Evolutionary conservation across 2,797 vertebrate species (phyloP).

Genomic region (Salarias fasciatus): DNA sequence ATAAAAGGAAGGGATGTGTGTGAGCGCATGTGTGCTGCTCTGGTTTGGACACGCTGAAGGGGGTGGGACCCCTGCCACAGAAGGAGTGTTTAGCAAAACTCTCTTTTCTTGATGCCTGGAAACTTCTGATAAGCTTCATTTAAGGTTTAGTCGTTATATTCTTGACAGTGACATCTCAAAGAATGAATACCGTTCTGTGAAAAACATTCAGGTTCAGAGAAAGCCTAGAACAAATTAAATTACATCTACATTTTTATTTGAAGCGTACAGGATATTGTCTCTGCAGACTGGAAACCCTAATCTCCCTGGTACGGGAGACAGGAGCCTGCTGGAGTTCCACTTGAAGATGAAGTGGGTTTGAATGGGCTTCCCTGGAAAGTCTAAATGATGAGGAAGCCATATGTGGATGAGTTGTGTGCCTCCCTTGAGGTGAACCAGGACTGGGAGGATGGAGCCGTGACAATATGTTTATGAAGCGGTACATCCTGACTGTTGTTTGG

Average conservation of each 20-base stretch:
- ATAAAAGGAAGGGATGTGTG: slow-evolving; percentile 80
- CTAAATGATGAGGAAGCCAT: slow-evolving; percentile 71
- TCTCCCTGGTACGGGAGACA: slow-evolving; percentile 38
- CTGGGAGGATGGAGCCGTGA: slow-evolving; percentile 44
- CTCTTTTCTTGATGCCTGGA: slow-evolving; percentile 41
- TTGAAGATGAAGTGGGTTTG: slow-evolving; percentile 35
- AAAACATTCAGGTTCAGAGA: slow-evolving; percentile 11
- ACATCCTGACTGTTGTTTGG: slow-evolving; percentile 3
- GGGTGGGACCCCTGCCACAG: slow-evolving; percentile 70
- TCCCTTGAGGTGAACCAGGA: slow-evolving; percentile 48
- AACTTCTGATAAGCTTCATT: background rate
- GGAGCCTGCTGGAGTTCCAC: slow-evolving; percentile 46
- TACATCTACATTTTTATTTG: slow-evolving; percentile 2
- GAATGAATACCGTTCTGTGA: slow-evolving; percentile 6
- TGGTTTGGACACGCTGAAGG: slow-evolving; percentile 74
- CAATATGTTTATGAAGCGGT: slow-evolving; percentile 27
- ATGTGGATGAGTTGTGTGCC: slow-evolving; percentile 50
- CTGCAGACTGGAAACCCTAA: slow-evolving; percentile 31
- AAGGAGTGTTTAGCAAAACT: slow-evolving; percentile 63
- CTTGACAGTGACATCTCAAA: background rate
- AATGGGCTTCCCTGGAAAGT: slow-evolving; percentile 44
- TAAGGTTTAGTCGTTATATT: slow-evolving; percentile 5
- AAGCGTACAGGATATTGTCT: slow-evolving; percentile 25
- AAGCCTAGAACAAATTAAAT: slow-evolving; percentile 22
- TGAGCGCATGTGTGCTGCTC: slow-evolving; percentile 69